phyloP scores from a whole-genome alignment of 1,140 invertebrate genomes.

The Planococcus citri region DNA sequence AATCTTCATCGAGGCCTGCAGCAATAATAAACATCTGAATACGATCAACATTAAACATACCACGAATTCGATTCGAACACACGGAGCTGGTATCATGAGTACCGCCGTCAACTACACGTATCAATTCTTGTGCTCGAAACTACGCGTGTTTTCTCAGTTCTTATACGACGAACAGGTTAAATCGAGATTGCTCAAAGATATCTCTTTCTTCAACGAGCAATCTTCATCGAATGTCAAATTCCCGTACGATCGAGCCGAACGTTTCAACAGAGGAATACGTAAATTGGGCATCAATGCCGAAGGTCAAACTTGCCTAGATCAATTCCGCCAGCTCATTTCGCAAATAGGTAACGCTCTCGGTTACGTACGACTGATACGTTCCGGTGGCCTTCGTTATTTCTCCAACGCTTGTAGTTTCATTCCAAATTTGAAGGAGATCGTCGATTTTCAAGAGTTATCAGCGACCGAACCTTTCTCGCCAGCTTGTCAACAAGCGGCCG shows the following conservation, averaged over 20 bases:
- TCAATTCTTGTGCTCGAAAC: constrained; percentile 88
- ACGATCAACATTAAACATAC: constrained; percentile 92
- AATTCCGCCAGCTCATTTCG: constrained; percentile 81
- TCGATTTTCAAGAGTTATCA: constrained; percentile 45
- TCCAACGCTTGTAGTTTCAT: constrained; percentile 82
- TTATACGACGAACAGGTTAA: constrained; percentile 98
- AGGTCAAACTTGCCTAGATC: constrained; percentile 69
- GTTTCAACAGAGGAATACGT: constrained; percentile 83
- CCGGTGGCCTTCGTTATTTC: constrained; percentile 83
- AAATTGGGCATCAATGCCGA: constrained; percentile 51
- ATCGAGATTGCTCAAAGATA: constrained; percentile 82
- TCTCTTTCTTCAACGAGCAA: constrained; percentile 54
- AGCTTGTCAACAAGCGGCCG: constrained; percentile 50
- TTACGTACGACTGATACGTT: constrained; percentile 86
- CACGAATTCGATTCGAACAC: constrained; percentile 94
- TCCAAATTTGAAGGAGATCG: constrained; percentile 62
- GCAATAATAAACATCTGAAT: constrained; percentile 88
- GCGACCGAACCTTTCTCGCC: constrained; percentile 44
- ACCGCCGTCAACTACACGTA: constrained; percentile 96
- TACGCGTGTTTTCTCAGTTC: constrained; percentile 93
- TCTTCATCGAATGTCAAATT: constrained; percentile 47
- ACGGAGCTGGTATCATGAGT: constrained; percentile 95
- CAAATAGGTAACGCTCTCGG: constrained; percentile 96
- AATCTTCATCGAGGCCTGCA: constrained; percentile 85
- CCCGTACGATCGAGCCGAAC: constrained; percentile 82